Evolutionary conservation across 1,140 invertebrate species (phyloP).

Genomic region (Drosophila tristis): DNA sequence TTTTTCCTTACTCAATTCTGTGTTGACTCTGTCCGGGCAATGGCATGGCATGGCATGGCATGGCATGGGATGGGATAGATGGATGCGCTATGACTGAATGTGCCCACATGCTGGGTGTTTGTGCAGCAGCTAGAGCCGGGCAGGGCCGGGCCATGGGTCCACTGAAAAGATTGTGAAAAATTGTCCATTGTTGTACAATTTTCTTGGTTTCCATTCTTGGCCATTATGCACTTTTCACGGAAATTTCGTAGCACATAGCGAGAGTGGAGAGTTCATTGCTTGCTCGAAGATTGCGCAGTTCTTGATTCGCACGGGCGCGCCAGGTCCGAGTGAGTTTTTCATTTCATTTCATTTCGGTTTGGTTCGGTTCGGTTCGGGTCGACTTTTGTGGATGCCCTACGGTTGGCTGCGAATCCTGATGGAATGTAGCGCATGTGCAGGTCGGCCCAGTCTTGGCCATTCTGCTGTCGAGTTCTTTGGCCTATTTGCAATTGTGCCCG

Average conservation of each 20-base stretch:
- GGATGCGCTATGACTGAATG: slow-evolving; percentile 45
- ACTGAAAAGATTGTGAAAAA: slow-evolving; percentile 46
- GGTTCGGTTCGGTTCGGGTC: not conserved
- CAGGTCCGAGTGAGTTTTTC: not conserved
- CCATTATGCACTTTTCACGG: slow-evolving; percentile 65
- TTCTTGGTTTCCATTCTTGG: slow-evolving; percentile 56
- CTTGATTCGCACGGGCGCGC: slow-evolving; percentile 8
- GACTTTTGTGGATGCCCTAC: slow-evolving; percentile 10
- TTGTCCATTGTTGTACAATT: slow-evolving; percentile 66
- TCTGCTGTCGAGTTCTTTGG: slow-evolving; percentile 3
- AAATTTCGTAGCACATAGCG: slow-evolving; percentile 61
- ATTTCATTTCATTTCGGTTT: not conserved
- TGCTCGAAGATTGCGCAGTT: slow-evolving; percentile 7
- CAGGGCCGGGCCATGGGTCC: not conserved
- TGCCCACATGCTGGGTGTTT: slow-evolving; percentile 76
- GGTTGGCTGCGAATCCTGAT: too few relatives aligned
- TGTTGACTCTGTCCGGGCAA: slow-evolving; percentile 53
- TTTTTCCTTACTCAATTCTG: slow-evolving; percentile 40
- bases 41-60: not conserved
- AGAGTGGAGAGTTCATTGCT: not conserved
- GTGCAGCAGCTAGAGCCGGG: slow-evolving; percentile 19
- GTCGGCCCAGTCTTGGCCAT: not conserved
- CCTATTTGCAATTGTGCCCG: slow-evolving; percentile 26
- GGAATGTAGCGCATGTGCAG: not conserved
- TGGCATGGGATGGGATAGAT: slow-evolving; percentile 17